phyloP scores from a whole-genome alignment of 2,113 vertebrate genomes.

The Scomber japonicus region DNA sequence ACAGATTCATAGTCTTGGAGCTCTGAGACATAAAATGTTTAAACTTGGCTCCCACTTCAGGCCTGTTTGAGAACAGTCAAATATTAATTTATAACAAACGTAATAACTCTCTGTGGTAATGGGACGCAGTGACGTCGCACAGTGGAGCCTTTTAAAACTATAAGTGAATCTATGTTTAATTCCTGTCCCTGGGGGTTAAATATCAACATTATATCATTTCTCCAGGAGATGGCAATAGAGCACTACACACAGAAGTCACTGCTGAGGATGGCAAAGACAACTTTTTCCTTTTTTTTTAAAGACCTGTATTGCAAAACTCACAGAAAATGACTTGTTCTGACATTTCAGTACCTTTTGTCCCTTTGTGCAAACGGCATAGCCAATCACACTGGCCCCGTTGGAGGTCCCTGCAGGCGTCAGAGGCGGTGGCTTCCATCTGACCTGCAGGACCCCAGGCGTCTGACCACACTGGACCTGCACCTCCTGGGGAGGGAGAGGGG shows the following conservation, averaged over 20 bases:
- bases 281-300: not conserved
- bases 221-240: conserved; percentile 80
- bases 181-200: conserved; percentile 11
- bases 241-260: conserved; percentile 20
- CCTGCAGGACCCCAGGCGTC: conserved; percentile 87
- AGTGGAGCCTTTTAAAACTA: not conserved
- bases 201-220: conserved; percentile 32
- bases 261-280: not conserved
- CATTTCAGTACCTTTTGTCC: conserved; percentile 91
- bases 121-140: not conserved
- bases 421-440: conserved; percentile 92
- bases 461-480: conserved; percentile 89
- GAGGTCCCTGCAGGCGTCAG: conserved; percentile 93
- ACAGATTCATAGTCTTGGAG: not conserved
- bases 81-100: not conserved
- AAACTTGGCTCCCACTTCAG: not conserved
- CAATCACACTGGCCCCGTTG: conserved; percentile 93
- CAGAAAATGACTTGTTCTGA: not conserved
- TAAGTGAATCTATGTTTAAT: conserved; percentile 11
- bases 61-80: not conserved
- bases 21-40: not conserved
- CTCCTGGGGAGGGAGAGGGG: conserved; percentile 93
- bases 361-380: conserved; percentile 94
- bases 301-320: not conserved
- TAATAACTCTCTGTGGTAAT: not conserved